A percentile compares a stretch with the other conserved stretches of the same genome.
Evolutionary conservation across 2,888 invertebrate genomes (phyloP).

Genomic region (Megamerina dolium): DNA sequence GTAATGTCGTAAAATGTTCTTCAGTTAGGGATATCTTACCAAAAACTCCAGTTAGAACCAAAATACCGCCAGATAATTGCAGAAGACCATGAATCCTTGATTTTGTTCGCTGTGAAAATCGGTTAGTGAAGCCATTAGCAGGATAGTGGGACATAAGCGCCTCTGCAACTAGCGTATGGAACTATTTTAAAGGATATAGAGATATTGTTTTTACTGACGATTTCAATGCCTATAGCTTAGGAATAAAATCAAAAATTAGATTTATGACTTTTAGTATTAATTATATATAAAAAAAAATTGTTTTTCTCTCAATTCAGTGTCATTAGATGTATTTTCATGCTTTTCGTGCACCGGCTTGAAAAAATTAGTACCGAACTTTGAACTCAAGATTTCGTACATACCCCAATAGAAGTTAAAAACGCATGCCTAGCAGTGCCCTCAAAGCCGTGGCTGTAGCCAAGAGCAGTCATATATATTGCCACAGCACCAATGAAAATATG

Average conservation of each 20-base stretch:
- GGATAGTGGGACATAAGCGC: constrained; percentile 46
- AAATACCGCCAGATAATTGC: constrained; percentile 39
- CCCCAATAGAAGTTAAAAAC: constrained; percentile 39
- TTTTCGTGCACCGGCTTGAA: no score
- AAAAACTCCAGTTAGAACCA: constrained; percentile 37
- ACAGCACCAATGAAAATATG: constrained; percentile 43
- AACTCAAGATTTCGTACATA: no score
- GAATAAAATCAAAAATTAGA: no score
- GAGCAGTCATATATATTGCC: constrained; percentile 33
- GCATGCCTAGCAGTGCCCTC: constrained; percentile 43
- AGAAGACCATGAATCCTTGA: constrained; percentile 39
- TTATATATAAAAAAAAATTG: no score
- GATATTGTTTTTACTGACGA: no score
- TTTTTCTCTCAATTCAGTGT: no score
- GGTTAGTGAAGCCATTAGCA: constrained; percentile 37
- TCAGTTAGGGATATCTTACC: constrained; percentile 38
- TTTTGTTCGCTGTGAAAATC: constrained; percentile 40
- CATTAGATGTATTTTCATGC: no score
- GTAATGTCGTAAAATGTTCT: constrained; percentile 40
- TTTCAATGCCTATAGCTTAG: no score
- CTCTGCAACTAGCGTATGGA: constrained; percentile 41
- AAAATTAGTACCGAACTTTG: no score
- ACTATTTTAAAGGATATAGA: constrained; percentile 29
- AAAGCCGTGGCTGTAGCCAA: constrained; percentile 38
- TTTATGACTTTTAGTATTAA: no score